Conservation (phyloP, 1,140 invertebrate genomes). For the Solen grandis region DNA sequence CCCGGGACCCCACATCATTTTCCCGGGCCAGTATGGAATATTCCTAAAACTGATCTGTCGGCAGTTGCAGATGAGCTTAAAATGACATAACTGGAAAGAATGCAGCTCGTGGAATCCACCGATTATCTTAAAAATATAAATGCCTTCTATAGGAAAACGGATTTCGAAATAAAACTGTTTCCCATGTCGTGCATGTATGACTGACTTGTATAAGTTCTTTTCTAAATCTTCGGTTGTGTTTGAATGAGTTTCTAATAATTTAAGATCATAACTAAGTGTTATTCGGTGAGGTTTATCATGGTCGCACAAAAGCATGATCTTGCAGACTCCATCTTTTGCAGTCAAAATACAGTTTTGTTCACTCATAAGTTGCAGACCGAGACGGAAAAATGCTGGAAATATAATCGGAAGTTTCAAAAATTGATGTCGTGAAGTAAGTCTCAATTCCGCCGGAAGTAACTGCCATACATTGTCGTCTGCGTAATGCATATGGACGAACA, state of each 20-base stretch:
- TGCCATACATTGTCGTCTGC: constrained; percentile 29
- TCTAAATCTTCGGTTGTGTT: not conserved
- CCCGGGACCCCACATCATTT: constrained; percentile 40
- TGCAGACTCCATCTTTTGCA: constrained; percentile 19
- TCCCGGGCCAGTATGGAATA: constrained; percentile 8
- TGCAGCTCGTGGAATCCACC: constrained; percentile 38
- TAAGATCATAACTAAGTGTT: constrained; percentile 15
- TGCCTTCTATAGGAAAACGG: constrained; percentile 44
- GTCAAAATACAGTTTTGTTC: constrained; percentile 19
- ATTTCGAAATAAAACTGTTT: constrained; percentile 38
- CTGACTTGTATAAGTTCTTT: constrained; percentile 2
- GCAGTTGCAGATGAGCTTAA: constrained; percentile 32
- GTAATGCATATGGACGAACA: constrained; percentile 33
- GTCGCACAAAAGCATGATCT: constrained; percentile 25
- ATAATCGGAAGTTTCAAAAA: constrained; percentile 32
- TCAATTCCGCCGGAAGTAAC: constrained; percentile 16
- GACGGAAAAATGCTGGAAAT: constrained; percentile 45
- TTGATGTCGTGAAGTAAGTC: constrained; percentile 2
- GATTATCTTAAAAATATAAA: constrained; percentile 21
- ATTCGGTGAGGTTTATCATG: constrained; percentile 32
- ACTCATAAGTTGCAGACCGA: constrained; percentile 12
- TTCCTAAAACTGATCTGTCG: constrained; percentile 13
- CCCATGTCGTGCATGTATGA: constrained; percentile 22
- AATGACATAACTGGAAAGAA: constrained; percentile 17
- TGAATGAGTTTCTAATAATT: constrained; percentile 8